Conservation (phyloP, 2,797 vertebrate species). For the Lates japonicus region DNA sequence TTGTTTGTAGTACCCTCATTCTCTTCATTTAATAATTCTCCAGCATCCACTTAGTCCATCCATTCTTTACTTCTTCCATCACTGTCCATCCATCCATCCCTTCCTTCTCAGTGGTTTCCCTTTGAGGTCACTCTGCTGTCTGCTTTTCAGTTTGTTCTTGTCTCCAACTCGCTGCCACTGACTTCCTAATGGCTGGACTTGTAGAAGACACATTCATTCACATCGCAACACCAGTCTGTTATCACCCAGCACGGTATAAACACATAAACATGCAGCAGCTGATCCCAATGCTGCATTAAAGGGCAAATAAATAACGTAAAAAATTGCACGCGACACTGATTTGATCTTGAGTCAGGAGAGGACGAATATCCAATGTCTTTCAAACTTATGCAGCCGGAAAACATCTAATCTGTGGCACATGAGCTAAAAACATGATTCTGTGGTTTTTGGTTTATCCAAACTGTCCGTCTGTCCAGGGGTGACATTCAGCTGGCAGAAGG, state of each 20-base stretch:
- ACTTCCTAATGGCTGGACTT: too few species aligned
- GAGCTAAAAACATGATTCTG: slow-evolving; percentile 1
- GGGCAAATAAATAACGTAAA: slow-evolving; percentile 1
- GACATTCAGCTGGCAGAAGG: slow-evolving; percentile 28
- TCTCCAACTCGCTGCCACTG: not conserved
- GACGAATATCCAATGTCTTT: not conserved
- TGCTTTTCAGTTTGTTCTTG: not conserved
- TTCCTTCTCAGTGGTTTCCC: not conserved
- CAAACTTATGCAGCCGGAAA: not conserved
- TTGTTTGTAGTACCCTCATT: not conserved
- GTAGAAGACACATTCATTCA: not conserved
- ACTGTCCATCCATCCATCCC: not conserved
- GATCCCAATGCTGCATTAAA: not conserved
- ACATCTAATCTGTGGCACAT: slow-evolving; percentile 12
- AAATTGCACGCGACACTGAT: slow-evolving; percentile 1
- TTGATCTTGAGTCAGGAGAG: not conserved
- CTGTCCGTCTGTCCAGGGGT: not conserved
- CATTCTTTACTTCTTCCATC: not conserved
- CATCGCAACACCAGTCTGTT: too few species aligned
- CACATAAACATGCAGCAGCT: slow-evolving; percentile 1
- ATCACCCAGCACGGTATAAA: not conserved
- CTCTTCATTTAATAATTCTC: not conserved
- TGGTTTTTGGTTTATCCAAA: not conserved
- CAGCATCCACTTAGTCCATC: too few species aligned
- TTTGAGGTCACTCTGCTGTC: not conserved